Evolutionary conservation across 2,113 vertebrate species (phyloP).

Genomic region (Helogale parvula): DNA sequence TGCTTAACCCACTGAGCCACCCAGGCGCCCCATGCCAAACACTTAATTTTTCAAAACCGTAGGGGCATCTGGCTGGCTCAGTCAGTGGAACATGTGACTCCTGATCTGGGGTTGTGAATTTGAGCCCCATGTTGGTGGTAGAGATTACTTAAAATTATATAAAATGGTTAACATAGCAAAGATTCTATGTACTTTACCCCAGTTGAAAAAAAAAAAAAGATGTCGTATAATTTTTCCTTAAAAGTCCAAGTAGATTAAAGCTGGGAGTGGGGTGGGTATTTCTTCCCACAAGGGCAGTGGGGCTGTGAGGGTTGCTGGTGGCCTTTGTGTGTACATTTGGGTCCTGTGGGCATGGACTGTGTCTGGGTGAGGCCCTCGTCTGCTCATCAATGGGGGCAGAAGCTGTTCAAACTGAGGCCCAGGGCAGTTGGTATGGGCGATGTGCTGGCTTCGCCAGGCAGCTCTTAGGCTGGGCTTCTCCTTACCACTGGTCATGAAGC

Average conservation of each 20-base stretch:
- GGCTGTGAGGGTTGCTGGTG: not conserved
- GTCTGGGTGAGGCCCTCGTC: not conserved
- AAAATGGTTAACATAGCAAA: not conserved
- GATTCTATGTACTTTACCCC: not conserved
- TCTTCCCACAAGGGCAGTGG: not conserved
- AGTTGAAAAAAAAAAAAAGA: not conserved
- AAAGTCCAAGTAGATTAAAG: not conserved
- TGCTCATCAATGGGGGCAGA: not conserved
- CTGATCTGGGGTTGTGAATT: not conserved
- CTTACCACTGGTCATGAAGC: accelerated
- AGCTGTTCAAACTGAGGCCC: not conserved
- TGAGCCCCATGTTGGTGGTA: not conserved
- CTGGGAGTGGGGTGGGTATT: not conserved
- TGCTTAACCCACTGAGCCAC: too few relatives aligned
- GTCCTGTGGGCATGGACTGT: not conserved
- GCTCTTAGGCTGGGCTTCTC: not conserved
- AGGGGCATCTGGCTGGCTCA: not conserved
- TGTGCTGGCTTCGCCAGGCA: not conserved
- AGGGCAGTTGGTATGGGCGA: accelerated
- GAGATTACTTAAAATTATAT: not conserved
- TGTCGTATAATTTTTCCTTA: not conserved
- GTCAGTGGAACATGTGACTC: not conserved
- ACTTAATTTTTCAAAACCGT: not conserved
- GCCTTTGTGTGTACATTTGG: not conserved
- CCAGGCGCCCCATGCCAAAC: too few relatives aligned